Evolutionary conservation across 2,113 vertebrate species (phyloP).

Genomic region (Melanostigma gelatinosum): DNA sequence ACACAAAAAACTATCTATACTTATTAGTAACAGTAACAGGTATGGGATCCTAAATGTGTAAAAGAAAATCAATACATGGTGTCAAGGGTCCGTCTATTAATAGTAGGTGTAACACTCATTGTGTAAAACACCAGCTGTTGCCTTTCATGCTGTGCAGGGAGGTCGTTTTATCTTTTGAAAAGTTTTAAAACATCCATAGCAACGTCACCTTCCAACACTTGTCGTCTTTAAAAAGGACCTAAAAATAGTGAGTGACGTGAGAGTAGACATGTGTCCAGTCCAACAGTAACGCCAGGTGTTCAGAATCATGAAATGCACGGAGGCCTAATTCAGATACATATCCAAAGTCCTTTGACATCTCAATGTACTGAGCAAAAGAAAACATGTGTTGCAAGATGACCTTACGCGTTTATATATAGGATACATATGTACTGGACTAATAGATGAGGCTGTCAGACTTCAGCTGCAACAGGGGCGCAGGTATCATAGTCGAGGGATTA

Average conservation of each 20-base stretch:
- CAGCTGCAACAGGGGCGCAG: constrained; percentile 55
- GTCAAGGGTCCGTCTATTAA: neutral
- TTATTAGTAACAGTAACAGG: neutral
- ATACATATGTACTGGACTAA: constrained; percentile 51
- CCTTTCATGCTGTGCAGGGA: neutral
- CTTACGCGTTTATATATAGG: constrained; percentile 72
- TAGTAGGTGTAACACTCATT: neutral
- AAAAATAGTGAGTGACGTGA: constrained; percentile 44
- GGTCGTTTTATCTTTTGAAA: neutral
- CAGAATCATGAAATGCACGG: neutral
- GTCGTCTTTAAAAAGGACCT: constrained; percentile 23
- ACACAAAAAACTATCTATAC: neutral
- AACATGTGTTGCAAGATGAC: constrained; percentile 24
- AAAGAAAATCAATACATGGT: neutral
- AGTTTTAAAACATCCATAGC: constrained; percentile 3
- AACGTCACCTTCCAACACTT: constrained; percentile 2
- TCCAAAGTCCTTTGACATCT: neutral
- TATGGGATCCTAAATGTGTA: neutral
- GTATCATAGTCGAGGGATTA: constrained; percentile 78
- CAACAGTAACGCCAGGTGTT: constrained; percentile 14
- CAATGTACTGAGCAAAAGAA: constrained; percentile 20
- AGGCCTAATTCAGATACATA: neutral
- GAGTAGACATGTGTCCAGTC: constrained; percentile 9
- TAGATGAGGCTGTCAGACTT: constrained; percentile 50
- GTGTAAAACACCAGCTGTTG: constrained; percentile 32